Evolutionary conservation across 2,113 vertebrate genomes (phyloP).

Genomic region (Murina feae): DNA sequence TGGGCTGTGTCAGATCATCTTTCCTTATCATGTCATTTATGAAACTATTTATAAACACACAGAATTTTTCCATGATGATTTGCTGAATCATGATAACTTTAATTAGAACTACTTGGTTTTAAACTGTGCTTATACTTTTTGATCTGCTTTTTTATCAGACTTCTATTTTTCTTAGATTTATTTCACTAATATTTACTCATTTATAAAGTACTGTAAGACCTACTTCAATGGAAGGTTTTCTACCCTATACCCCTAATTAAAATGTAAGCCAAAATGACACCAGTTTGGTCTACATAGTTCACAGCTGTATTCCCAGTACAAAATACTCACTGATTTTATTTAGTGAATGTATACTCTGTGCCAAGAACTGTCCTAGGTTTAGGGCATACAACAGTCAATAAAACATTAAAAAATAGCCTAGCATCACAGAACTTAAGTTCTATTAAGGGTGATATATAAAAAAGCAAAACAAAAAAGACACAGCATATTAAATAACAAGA

Average conservation of each 20-base stretch:
- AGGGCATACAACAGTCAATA: neutral
- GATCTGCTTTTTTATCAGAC: neutral
- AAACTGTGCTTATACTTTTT: neutral
- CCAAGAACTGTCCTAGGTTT: neutral
- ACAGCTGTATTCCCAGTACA: neutral
- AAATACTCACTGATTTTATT: neutral
- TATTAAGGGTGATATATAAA: accelerated
- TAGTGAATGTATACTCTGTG: neutral
- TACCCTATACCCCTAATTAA: neutral
- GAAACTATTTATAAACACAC: neutral
- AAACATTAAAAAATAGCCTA: neutral
- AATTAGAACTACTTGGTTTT: neutral
- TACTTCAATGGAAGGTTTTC: neutral
- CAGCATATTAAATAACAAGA: neutral
- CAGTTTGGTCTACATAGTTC: neutral
- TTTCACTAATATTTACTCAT: neutral
- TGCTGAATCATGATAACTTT: neutral
- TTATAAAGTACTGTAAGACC: neutral
- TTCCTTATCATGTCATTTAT: neutral
- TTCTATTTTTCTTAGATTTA: neutral
- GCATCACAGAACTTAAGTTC: neutral
- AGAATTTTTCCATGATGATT: neutral
- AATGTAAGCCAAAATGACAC: neutral
- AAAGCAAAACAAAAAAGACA: neutral
- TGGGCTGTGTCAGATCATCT: neutral